Evolutionary conservation across 1,140 invertebrate species (phyloP), one percentile per base, ranked within the genome.

Genomic region (Drosophila arawakana): DNA sequence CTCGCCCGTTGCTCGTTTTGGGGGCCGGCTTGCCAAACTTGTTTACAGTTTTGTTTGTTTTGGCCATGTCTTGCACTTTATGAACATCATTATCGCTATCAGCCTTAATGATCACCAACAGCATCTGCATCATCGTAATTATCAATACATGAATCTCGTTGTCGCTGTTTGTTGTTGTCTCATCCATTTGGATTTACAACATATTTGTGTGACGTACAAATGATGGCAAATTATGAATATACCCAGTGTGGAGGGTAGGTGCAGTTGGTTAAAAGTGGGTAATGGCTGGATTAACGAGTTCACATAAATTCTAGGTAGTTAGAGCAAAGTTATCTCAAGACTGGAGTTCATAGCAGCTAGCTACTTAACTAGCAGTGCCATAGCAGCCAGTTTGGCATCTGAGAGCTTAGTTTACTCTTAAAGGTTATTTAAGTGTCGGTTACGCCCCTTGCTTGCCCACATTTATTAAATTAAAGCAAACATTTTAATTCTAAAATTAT

Each of bases 41-140:
- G 82, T 85, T 85, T 88, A 82, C 83, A 82, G 25, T 79, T 88
- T 72, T 76, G 61, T 67, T 76, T 73, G 65, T 77, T 80, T 84
- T 65, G 52, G 37, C 58, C 35, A 39, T 46, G 50, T 58, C 62
- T 76, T 47, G 49, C 37, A 62, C 58, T 65, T 59, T 58, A 63
- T 76, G 69, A 68, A 69, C 76, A 75, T 61, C 67, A 78, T 80
- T 63, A 76, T 76, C 18, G 46, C 6, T 30, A 30, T 30, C 25
- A 30, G 25, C 37, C 34, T n/a, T 43, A 15, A 46, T 65, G 25
- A 15, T 41, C 39, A 35, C 37, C 21, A 11, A 35, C 30, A 62
- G 46, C 46, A 41, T 41, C 35, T 25, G 37, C 52, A 55, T 57
- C 54, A 55, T 57, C 54, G 11, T 41, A 39, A 59, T 59, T 59